Conservation (phyloP, 2,797 vertebrate species). For the Margarornis squamiger region DNA sequence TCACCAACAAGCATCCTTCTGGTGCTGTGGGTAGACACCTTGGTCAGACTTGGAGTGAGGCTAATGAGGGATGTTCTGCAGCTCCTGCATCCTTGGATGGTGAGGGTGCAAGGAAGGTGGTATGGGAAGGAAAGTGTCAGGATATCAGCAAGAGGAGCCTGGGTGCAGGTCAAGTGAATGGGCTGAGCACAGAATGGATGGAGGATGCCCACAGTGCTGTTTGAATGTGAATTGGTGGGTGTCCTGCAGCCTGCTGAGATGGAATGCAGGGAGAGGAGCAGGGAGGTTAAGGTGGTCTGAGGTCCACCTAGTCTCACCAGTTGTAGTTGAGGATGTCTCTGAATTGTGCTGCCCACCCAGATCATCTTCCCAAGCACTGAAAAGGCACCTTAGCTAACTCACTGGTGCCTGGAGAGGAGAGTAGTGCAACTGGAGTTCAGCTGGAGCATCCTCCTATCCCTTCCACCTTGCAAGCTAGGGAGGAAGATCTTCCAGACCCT, state of each 20-base stretch:
- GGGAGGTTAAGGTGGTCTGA: neutral
- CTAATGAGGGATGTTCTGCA: neutral
- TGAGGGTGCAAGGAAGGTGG: neutral
- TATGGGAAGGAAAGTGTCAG: neutral
- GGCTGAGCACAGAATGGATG: neutral
- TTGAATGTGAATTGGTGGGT: neutral
- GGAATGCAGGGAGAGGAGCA: neutral
- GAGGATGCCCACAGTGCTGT: rapidly evolving
- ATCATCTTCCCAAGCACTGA: neutral
- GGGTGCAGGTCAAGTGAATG: neutral
- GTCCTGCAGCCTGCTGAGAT: neutral
- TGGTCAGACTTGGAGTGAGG: neutral
- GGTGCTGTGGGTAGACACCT: neutral
- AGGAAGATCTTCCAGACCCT: neutral
- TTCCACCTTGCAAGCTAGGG: neutral
- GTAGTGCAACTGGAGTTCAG: neutral
- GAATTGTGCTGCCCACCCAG: neutral
- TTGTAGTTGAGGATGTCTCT: neutral
- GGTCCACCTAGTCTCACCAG: neutral
- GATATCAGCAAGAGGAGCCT: neutral
- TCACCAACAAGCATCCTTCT: neutral
- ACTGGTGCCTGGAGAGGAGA: neutral
- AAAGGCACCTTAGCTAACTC: neutral
- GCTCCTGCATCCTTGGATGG: neutral
- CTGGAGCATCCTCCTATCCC: neutral